Evolutionary conservation across 2,888 invertebrate genomes (phyloP).

Genomic region (Atethmia centrago): DNA sequence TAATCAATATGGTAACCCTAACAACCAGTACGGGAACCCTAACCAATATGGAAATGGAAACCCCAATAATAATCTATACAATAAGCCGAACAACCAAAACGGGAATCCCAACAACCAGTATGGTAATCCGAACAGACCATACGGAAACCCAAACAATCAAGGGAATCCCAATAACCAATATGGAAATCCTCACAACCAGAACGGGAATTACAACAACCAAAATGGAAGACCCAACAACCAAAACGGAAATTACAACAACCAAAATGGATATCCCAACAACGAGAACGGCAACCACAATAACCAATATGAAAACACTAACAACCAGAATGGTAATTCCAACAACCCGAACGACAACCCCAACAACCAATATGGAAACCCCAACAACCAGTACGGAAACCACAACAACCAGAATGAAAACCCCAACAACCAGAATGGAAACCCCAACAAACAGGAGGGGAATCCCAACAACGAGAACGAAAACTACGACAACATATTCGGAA

Average conservation of each 20-base stretch:
- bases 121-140: slow-evolving; percentile 32
- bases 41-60: slow-evolving; percentile 47
- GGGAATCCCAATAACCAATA: slow-evolving; percentile 18
- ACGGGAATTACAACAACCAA: slow-evolving; percentile 42
- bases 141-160: slow-evolving; percentile 18
- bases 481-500: slow-evolving; percentile 34
- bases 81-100: slow-evolving; percentile 48
- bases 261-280: slow-evolving; percentile 22
- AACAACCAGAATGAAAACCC: slow-evolving; percentile 14
- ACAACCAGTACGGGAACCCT: slow-evolving; percentile 57
- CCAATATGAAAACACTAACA: slow-evolving; percentile 20
- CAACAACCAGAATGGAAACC: slow-evolving; percentile 7
- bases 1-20: slow-evolving; percentile 42
- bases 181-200: slow-evolving; percentile 15
- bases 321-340: slow-evolving; percentile 12
- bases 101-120: not conserved
- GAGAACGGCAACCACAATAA: slow-evolving; percentile 8
- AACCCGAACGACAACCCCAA: slow-evolving; percentile 13
- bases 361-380: slow-evolving; percentile 18
- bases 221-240: slow-evolving; percentile 19
- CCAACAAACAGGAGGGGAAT: slow-evolving; percentile 28
- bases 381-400: slow-evolving; percentile 2
- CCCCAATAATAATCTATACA: slow-evolving; percentile 37
- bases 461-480: slow-evolving; percentile 9
- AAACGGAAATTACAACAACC: slow-evolving; percentile 13